These are phyloP conservation scores for Parauchenoglanis ngamensis DNA, from an alignment of 2,797 vertebrate genomes.

Conservation along the genomic window DNA sequence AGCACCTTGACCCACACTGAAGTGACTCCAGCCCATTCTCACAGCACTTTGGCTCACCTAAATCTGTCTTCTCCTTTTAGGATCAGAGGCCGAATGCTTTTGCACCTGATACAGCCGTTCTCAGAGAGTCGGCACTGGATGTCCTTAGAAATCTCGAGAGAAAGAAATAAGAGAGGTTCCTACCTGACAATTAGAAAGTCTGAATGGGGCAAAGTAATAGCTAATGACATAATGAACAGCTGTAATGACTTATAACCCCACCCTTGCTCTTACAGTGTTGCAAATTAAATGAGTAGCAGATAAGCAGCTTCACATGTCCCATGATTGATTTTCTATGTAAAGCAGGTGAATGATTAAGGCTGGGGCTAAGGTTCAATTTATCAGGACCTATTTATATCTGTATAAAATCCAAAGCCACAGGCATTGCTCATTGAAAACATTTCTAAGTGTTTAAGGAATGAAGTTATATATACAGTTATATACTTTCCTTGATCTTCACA, in stretches of 20 bases:
- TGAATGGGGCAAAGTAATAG: neutral
- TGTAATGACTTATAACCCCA: conserved; percentile 13
- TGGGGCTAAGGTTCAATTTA: neutral
- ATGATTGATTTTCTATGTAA: conserved; percentile 19
- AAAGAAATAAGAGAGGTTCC: neutral
- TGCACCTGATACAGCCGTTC: neutral
- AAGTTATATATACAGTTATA: conserved; percentile 7
- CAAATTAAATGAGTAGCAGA: conserved; percentile 6
- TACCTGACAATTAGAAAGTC: conserved; percentile 10
- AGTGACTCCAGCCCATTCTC: conserved; percentile 23
- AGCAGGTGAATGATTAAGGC: conserved; percentile 17
- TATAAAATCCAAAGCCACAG: neutral
- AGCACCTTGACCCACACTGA: conserved; percentile 31
- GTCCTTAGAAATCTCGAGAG: neutral
- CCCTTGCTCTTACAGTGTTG: conserved; percentile 7
- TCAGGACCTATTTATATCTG: neutral
- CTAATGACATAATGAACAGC: conserved; percentile 6
- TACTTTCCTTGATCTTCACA: neutral
- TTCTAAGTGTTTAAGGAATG: neutral
- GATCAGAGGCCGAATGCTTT: neutral
- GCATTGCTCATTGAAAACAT: conserved; percentile 5
- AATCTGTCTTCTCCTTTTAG: conserved; percentile 19
- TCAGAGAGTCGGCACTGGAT: neutral
- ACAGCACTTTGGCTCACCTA: conserved; percentile 22
- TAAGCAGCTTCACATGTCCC: conserved; percentile 17